Evolutionary conservation across 2,797 vertebrate genomes (phyloP).

Genomic region (Etheostoma nigrum): DNA sequence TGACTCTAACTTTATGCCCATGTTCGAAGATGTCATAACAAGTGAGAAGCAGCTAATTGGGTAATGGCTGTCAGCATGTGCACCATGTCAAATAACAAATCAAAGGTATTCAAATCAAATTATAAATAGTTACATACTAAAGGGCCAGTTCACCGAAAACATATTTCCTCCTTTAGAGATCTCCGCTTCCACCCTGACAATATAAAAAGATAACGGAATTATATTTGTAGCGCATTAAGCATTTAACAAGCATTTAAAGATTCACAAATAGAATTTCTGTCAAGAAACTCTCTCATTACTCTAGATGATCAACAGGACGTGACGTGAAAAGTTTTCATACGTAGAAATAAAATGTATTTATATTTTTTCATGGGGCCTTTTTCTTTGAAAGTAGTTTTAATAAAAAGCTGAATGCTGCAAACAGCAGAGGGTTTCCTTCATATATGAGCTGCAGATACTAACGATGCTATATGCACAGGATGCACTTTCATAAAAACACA

Average conservation of each 20-base stretch:
- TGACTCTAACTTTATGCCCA: slow-evolving; percentile 12
- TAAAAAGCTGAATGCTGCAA: not conserved
- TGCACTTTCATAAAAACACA: slow-evolving; percentile 23
- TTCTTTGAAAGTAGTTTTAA: not conserved
- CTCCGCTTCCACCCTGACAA: no score
- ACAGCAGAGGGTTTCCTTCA: not conserved
- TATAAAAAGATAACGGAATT: not conserved
- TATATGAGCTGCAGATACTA: not conserved
- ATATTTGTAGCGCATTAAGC: not conserved
- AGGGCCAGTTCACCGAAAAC: not conserved
- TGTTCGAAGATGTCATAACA: slow-evolving; percentile 19
- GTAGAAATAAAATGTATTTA: no score
- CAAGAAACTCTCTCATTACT: not conserved
- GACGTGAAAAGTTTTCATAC: not conserved
- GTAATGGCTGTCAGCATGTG: not conserved
- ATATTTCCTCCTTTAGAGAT: not conserved
- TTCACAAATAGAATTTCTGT: not conserved
- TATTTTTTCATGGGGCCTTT: not conserved
- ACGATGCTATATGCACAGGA: not conserved
- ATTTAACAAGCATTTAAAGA: not conserved
- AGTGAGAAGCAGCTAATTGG: not conserved
- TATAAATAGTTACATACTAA: not conserved
- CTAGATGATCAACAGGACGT: not conserved
- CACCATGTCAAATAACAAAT: slow-evolving; percentile 1
- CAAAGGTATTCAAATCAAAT: slow-evolving; percentile 13